Base-by-base conservation (phyloP, 2,113 vertebrate genomes). In the Furnarius figulus region DNA sequence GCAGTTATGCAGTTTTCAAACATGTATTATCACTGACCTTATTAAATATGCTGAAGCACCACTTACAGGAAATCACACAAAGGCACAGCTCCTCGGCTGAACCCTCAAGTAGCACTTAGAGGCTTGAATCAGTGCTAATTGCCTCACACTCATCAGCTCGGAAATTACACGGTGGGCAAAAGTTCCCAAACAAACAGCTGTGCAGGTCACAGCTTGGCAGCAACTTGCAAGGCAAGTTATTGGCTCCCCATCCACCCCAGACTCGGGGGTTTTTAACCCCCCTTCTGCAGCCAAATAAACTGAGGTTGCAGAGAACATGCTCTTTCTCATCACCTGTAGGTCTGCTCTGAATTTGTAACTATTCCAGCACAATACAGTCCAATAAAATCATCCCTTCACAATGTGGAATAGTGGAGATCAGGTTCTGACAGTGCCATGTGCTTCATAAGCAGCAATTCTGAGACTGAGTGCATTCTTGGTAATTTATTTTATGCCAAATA, bases 1-100 rank as follows among this genome's bases (percentile, higher is more conserved):
- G 90, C 96, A 96, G 96, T 98, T 97, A 97, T 33, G 91, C 87
- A 97, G 97, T 97, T 98, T 98, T 97, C 97, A 98, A 98, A 98
- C 98, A 98, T 65, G 86, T 56, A 96, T 96, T 97, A 95, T 61
- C 63, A 79, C 91, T 98, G 97, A 98, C 97, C 97, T 98, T 98
- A 97, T 98, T 97, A 98, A 96, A 96, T 96, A 95, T 95, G 84
- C 94, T 94, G 93, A 89, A 93, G 94, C 72, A 97, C 95, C 95
- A 97, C 90, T 96, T 96, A 93, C 59, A 94, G 40, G 75, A 84
- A 95, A 95, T 93, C 95, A 79, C 30, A 94, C 95, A 95, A 96
- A 97, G 95, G 89, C 90, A 87, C 93, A 94, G 87, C 80, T 94
- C 92, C 84, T 96, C 68, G 0, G 62, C 83, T 80, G 63, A 97